Conservation (phyloP, 2,888 invertebrate species). For the Monoplex corrugatus region DNA sequence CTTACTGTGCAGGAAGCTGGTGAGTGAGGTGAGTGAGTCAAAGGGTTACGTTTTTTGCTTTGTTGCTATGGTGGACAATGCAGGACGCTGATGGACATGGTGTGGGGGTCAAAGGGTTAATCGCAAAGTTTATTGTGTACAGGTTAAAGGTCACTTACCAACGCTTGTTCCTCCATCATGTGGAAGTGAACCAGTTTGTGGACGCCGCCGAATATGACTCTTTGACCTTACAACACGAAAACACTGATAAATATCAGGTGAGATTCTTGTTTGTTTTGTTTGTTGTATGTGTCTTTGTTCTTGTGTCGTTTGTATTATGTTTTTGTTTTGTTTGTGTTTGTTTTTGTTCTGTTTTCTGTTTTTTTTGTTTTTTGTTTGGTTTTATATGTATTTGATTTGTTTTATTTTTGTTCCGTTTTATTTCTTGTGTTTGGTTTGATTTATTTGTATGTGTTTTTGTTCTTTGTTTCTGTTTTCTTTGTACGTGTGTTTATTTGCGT, state of each 20-base stretch:
- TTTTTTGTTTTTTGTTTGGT: neutral
- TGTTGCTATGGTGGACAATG: neutral
- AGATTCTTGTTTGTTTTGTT: neutral
- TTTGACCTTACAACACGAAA: conserved; percentile 55
- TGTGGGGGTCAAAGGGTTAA: neutral
- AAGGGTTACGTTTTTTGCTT: neutral
- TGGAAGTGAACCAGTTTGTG: conserved; percentile 84
- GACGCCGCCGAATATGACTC: conserved; percentile 72
- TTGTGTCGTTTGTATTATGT: too few species aligned
- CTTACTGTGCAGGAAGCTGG: too few species aligned
- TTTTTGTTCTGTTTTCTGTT: neutral
- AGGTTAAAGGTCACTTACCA: conserved; percentile 92
- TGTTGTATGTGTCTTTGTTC: neutral
- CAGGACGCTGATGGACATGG: neutral
- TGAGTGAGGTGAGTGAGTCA: too few species aligned
- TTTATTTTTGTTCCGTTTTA: too few species aligned
- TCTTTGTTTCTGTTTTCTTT: neutral
- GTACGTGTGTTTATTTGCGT: too few species aligned
- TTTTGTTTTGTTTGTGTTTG: neutral
- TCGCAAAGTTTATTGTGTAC: conserved; percentile 68
- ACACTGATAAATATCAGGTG: conserved; percentile 67
- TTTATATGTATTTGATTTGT: too few species aligned
- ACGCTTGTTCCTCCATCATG: conserved; percentile 90
- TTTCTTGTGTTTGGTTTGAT: neutral
- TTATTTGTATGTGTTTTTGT: neutral